Conservation (phyloP, 2,113 vertebrate genomes). For the Heterotis niloticus region DNA sequence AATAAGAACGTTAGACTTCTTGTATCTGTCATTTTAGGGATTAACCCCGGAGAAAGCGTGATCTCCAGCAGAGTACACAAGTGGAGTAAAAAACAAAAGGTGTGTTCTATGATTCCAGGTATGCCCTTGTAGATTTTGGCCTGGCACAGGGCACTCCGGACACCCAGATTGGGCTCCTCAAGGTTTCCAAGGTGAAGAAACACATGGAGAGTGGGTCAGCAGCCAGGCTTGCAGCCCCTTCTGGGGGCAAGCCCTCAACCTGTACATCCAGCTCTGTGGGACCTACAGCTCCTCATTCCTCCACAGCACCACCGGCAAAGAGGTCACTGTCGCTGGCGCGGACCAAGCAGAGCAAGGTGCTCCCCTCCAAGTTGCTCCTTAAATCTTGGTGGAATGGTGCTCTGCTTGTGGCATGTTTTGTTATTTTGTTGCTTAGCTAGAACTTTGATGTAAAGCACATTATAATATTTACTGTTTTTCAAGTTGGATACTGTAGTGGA, state of each 20-base stretch:
- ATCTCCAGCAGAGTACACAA: too few species aligned
- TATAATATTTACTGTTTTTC: neutral
- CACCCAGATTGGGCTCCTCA: constrained; percentile 87
- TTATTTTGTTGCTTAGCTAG: neutral
- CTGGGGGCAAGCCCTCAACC: constrained; percentile 56
- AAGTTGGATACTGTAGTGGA: too few species aligned
- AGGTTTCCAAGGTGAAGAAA: constrained; percentile 73
- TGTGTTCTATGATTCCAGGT: constrained; percentile 60
- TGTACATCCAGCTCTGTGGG: constrained; percentile 49
- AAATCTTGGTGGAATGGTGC: neutral
- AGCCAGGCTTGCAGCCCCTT: constrained; percentile 55
- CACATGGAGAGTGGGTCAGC: constrained; percentile 72
- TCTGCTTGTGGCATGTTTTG: too few species aligned
- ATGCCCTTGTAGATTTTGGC: constrained; percentile 93
- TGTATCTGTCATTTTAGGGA: neutral
- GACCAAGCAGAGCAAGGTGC: constrained; percentile 77
- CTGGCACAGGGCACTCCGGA: constrained; percentile 90
- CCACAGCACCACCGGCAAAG: constrained; percentile 68
- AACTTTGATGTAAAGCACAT: neutral
- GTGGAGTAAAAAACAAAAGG: too few species aligned
- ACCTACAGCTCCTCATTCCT: constrained; percentile 47
- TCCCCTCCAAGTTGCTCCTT: constrained; percentile 25
- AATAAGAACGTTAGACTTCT: neutral
- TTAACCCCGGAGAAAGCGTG: too few species aligned
- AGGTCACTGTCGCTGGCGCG: constrained; percentile 61